Percentiles rank a stretch among this genome's conserved stretches.
These are phyloP conservation scores for Callorhinus ursinus DNA, from an alignment of 2,113 vertebrate species.

Conservation along the genomic window DNA sequence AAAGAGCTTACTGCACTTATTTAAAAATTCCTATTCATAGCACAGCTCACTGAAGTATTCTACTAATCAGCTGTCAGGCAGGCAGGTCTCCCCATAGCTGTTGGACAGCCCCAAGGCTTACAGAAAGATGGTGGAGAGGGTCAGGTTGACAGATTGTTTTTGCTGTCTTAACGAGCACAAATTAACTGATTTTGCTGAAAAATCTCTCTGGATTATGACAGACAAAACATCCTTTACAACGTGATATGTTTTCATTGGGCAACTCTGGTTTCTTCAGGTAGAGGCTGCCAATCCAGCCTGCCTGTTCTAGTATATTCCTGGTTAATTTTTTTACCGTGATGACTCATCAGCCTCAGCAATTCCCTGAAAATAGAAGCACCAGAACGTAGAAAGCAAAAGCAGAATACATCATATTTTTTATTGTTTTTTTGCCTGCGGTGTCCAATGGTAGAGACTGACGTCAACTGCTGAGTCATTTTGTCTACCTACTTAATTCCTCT, in stretches of 20 bases:
- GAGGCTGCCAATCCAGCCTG: not conserved
- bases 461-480: not conserved
- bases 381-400: not conserved
- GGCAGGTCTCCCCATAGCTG: constrained; percentile 30
- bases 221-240: constrained; percentile 41
- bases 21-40: constrained; percentile 41
- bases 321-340: not conserved
- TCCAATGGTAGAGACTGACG: not conserved
- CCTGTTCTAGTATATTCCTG: not conserved
- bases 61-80: constrained; percentile 53
- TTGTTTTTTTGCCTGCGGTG: not conserved
- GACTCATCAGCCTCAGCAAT: constrained; percentile 29
- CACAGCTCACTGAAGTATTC: not conserved
- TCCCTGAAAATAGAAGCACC: not conserved
- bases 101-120: constrained; percentile 32
- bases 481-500: not conserved
- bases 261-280: not conserved
- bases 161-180: constrained; percentile 67
- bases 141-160: constrained; percentile 67
- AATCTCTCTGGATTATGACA: constrained; percentile 56
- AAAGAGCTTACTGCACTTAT: not conserved
- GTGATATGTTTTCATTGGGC: not conserved
- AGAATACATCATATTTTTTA: not conserved
- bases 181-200: constrained; percentile 62
- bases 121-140: not conserved